Evolutionary conservation across 2,888 invertebrate species (phyloP).

Genomic region (Nymphalis c-album): DNA sequence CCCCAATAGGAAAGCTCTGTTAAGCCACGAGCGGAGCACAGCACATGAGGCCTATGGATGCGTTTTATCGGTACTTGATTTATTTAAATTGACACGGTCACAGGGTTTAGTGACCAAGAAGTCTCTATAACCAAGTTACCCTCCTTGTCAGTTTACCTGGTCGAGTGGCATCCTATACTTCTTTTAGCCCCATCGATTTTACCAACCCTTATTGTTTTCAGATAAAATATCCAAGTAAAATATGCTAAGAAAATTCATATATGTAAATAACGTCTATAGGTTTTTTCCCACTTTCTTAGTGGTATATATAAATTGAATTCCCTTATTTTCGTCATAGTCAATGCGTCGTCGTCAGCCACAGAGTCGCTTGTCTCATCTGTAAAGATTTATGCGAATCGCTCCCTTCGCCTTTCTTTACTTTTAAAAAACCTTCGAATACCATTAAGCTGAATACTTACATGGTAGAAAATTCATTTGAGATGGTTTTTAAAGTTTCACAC

Average conservation of each 20-base stretch:
- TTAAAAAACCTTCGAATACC: constrained; percentile 28
- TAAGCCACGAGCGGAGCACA: too few relatives aligned
- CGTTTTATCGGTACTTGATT: too few relatives aligned
- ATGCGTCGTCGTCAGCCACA: constrained; percentile 15
- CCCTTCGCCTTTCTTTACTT: constrained; percentile 42
- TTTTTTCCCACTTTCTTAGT: neutral
- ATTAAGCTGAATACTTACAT: constrained; percentile 20
- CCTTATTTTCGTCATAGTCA: constrained; percentile 15
- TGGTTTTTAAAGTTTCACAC: constrained; percentile 5
- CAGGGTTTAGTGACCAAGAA: too few relatives aligned
- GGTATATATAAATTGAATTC: constrained; percentile 3
- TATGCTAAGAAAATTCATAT: neutral
- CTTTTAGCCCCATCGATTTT: too few relatives aligned
- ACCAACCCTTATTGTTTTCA: too few relatives aligned
- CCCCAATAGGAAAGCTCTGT: too few relatives aligned
- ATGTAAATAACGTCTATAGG: neutral
- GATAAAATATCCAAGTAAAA: neutral
- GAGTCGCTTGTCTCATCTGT: constrained; percentile 47
- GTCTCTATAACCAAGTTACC: too few relatives aligned
- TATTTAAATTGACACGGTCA: too few relatives aligned
- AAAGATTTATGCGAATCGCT: constrained; percentile 60
- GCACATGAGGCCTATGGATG: too few relatives aligned
- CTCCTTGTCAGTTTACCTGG: too few relatives aligned
- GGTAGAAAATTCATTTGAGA: constrained; percentile 14
- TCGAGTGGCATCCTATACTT: too few relatives aligned